Percentiles rank a stretch among this genome's conserved stretches.
Evolutionary conservation across 2,888 invertebrate species (phyloP).

Genomic region (Lamproptera curius): DNA sequence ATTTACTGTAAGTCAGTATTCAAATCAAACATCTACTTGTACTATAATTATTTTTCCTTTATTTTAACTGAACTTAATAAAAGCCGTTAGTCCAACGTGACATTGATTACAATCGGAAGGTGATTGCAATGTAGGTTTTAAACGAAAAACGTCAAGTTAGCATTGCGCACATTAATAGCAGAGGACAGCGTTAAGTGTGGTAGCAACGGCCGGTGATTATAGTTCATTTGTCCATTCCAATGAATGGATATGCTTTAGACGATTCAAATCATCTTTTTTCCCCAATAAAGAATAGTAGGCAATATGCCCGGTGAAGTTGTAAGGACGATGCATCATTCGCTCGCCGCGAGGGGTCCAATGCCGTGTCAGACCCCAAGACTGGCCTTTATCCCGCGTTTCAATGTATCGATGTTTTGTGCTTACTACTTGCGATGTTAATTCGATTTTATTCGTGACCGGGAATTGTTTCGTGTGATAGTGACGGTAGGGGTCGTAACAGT

Average conservation of each 20-base stretch:
- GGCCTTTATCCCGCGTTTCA: conserved; percentile 20
- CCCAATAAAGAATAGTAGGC: conserved; percentile 32
- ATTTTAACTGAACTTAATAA: too few species aligned
- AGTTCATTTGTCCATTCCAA: conserved; percentile 23
- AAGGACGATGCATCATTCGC: conserved; percentile 70
- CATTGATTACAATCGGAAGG: too few species aligned
- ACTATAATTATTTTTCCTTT: too few species aligned
- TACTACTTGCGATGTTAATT: conserved; percentile 22
- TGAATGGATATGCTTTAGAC: conserved; percentile 21
- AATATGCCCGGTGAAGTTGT: conserved; percentile 33
- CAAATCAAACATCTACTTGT: too few species aligned
- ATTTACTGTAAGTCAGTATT: too few species aligned
- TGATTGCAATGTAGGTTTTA: too few species aligned
- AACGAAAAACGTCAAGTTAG: conserved; percentile 1
- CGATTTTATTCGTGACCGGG: conserved; percentile 19
- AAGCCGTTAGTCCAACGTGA: too few species aligned
- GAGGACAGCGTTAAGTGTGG: conserved; percentile 16
- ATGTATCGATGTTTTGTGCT: conserved; percentile 23
- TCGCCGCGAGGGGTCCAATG: conserved; percentile 60
- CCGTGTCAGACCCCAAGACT: conserved; percentile 17
- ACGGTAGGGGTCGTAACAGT: background rate
- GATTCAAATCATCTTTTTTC: conserved; percentile 29
- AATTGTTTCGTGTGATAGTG: conserved; percentile 11
- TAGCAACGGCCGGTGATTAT: conserved; percentile 21
- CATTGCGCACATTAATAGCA: conserved; percentile 13